Percentiles rank a stretch among this genome's conserved stretches.
These are phyloP conservation scores for Arvicanthis niloticus DNA, from an alignment of 2,113 vertebrate genomes.

Conservation along the genomic window DNA sequence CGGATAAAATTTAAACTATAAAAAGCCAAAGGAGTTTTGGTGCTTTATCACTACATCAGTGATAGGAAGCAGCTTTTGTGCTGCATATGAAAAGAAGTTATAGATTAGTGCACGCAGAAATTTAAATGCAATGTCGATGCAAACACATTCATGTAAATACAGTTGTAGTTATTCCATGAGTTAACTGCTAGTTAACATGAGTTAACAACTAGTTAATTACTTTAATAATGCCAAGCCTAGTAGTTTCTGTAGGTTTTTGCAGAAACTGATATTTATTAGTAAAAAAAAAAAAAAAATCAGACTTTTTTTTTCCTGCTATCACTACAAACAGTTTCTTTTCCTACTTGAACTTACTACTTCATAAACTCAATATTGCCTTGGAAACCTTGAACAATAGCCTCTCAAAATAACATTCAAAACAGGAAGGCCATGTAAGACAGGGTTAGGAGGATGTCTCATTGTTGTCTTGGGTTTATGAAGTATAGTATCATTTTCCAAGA, in stretches of 20 bases:
- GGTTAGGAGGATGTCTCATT: accelerated
- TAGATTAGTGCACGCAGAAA: background rate
- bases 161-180: background rate
- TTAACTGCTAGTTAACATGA: no score
- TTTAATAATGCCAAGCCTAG: background rate
- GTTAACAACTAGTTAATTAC: background rate
- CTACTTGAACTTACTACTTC: background rate
- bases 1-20: background rate
- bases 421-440: background rate
- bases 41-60: background rate
- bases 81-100: background rate
- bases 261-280: background rate
- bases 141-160: background rate
- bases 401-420: background rate
- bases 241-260: background rate
- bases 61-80: background rate
- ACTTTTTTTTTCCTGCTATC: background rate
- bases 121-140: background rate
- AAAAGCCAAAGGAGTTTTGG: background rate
- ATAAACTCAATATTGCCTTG: background rate
- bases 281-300: background rate
- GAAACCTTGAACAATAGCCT: background rate
- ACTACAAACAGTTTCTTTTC: background rate
- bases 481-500: background rate
- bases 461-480: background rate